Percentiles rank a stretch among this genome's conserved stretches.
Evolutionary conservation across 1,140 invertebrate species (phyloP).

Genomic region (Tribolium madens): DNA sequence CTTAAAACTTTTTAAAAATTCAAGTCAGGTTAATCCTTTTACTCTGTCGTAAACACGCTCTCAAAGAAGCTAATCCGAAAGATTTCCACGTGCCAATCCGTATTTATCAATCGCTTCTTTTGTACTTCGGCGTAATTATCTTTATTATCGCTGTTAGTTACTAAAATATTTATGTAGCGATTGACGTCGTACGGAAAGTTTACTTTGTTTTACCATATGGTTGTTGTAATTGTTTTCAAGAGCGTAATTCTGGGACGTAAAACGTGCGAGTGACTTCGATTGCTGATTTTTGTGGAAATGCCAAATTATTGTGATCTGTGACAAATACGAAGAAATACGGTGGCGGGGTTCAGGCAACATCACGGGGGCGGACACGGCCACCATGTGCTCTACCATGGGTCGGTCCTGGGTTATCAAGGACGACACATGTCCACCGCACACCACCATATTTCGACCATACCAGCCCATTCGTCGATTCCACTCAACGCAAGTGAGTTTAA

Average conservation of each 20-base stretch:
- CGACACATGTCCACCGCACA: conserved; percentile 59
- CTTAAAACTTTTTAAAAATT: conserved; percentile 14
- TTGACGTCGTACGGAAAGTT: conserved; percentile 19
- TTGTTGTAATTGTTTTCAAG: conserved; percentile 23
- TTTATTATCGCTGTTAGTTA: conserved; percentile 27
- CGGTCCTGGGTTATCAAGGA: conserved; percentile 61
- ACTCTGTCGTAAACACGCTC: conserved; percentile 1
- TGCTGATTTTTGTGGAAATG: conserved; percentile 7
- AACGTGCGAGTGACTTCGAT: conserved; percentile 1
- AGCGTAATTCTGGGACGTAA: neutral
- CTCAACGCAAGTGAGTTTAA: conserved; percentile 64
- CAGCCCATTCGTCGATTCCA: conserved; percentile 59
- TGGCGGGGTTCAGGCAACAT: conserved; percentile 64
- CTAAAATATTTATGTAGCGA: conserved; percentile 31
- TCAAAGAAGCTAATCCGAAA: neutral
- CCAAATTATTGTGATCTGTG: conserved; percentile 29
- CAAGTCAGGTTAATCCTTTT: conserved; percentile 11
- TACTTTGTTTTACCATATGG: conserved; percentile 20
- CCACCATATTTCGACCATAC: conserved; percentile 59
- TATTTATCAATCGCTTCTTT: conserved; percentile 11
- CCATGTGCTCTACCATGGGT: conserved; percentile 63
- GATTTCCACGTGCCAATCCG: neutral
- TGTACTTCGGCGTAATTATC: conserved; percentile 6
- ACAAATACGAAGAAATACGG: conserved; percentile 50
- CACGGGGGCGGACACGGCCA: conserved; percentile 62